These are phyloP conservation scores for Acanthosepion lycidas DNA, from an alignment of 2,888 invertebrate genomes.

Conservation along the genomic window DNA sequence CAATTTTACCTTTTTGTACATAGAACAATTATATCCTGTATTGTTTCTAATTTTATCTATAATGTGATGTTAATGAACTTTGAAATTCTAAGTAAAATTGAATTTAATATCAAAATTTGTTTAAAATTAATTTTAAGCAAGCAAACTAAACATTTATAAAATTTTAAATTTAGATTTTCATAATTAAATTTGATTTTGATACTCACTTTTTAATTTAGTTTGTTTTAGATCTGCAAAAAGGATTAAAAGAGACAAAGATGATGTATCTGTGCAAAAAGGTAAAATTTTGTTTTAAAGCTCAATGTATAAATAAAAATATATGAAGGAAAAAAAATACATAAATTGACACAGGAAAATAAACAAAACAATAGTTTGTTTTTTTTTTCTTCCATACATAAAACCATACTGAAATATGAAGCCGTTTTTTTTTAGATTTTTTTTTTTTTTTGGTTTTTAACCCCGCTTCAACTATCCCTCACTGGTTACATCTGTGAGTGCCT, in stretches of 20 bases:
- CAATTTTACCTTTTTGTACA: too few species aligned
- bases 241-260: neutral
- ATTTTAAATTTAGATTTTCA: neutral
- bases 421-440: neutral
- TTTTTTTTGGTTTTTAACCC: neutral
- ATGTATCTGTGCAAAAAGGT: neutral
- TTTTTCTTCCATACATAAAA: neutral
- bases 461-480: neutral
- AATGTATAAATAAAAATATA: neutral
- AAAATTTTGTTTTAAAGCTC: neutral
- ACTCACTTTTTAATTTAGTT: neutral
- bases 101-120: neutral
- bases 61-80: neutral
- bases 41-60: neutral
- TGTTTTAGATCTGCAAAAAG: neutral
- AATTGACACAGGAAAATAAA: neutral
- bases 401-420: neutral
- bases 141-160: neutral
- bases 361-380: neutral
- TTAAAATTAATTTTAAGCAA: neutral
- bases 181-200: neutral
- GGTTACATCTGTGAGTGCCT: slow-evolving; percentile 1
- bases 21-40: too few species aligned
- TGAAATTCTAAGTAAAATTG: neutral
- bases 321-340: neutral